phyloP scores from a whole-genome alignment of 2,888 invertebrate species.

The Harmothoe impar region DNA sequence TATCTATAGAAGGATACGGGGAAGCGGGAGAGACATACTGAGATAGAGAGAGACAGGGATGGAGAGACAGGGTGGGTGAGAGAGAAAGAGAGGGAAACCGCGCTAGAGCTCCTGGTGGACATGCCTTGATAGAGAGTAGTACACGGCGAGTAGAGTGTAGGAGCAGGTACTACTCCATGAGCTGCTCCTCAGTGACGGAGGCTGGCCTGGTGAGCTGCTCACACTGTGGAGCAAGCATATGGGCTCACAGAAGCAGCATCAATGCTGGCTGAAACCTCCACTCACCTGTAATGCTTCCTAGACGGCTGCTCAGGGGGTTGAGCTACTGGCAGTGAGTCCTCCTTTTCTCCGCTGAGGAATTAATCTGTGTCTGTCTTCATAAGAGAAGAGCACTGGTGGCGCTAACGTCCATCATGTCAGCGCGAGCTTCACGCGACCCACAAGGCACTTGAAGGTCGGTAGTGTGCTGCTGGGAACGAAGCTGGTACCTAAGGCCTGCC shows the following conservation, averaged over 20 bases:
- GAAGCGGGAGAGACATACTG: no score
- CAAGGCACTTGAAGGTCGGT: constrained; percentile 20
- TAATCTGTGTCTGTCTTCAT: not conserved
- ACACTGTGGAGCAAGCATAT: not conserved
- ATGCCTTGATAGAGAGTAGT: not conserved
- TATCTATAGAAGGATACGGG: no score
- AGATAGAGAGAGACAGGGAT: no score
- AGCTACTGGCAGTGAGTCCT: not conserved
- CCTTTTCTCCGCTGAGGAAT: not conserved
- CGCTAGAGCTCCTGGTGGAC: not conserved
- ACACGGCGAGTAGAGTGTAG: not conserved
- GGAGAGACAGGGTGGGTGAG: no score
- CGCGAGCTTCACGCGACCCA: constrained; percentile 2
- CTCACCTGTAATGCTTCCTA: not conserved
- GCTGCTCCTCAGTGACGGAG: no score
- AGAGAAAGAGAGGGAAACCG: no score
- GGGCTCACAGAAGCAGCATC: not conserved
- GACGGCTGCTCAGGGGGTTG: not conserved
- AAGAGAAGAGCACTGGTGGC: not conserved
- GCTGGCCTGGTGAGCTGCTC: no score
- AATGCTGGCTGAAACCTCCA: not conserved
- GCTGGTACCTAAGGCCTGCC: constrained; percentile 14
- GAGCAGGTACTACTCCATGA: not conserved
- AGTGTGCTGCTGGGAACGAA: constrained; percentile 7
- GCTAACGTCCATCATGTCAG: not conserved